phyloP scores from a whole-genome alignment of 2,113 vertebrate species.

The Eupsittula cactorum region DNA sequence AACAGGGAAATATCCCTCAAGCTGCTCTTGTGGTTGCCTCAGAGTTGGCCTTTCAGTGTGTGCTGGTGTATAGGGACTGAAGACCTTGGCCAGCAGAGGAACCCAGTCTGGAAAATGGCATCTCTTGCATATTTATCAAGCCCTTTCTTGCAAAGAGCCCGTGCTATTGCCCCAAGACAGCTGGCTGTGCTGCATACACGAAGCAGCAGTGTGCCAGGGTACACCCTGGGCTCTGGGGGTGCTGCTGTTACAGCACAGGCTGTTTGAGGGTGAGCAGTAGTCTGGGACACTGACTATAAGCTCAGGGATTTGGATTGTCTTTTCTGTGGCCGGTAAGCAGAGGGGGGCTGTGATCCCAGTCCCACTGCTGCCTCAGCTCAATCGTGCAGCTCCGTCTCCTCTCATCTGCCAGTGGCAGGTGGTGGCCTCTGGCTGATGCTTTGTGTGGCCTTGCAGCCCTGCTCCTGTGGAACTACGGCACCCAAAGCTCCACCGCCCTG shows the following conservation, averaged over 20 bases:
- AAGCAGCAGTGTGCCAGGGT: background rate
- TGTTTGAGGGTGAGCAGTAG: background rate
- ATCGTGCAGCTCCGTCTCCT: background rate
- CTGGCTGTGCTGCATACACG: background rate
- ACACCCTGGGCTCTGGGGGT: background rate
- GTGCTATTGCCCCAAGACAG: background rate
- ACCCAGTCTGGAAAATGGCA: background rate
- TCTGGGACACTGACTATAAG: background rate
- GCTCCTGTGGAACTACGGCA: slow-evolving; percentile 82
- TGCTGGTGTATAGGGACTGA: background rate
- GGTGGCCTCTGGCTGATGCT: background rate
- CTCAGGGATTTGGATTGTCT: background rate
- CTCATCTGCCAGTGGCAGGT: background rate
- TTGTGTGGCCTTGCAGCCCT: slow-evolving; percentile 76
- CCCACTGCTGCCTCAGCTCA: background rate
- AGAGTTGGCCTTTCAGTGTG: background rate
- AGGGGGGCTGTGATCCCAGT: background rate
- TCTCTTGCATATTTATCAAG: background rate
- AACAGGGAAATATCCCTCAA: background rate
- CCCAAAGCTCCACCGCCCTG: slow-evolving; percentile 77
- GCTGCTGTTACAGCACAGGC: background rate
- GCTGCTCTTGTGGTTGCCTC: background rate
- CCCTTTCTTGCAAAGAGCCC: background rate
- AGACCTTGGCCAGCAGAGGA: background rate
- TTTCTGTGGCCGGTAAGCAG: background rate